phyloP scores from a whole-genome alignment of 2,113 vertebrate genomes.

The Scomber colias region DNA sequence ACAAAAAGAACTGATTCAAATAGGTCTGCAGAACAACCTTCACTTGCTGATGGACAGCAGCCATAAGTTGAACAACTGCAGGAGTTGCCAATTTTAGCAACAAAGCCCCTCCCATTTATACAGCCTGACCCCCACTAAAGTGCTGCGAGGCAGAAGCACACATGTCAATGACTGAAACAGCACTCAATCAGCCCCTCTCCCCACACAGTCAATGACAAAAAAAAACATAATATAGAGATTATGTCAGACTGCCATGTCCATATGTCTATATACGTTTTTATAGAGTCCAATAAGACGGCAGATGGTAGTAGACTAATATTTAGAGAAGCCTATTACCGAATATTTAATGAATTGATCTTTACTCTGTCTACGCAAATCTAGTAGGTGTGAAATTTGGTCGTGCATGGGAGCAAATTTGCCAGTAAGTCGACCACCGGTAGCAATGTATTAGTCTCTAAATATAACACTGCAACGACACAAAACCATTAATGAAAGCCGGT shows the following conservation, averaged over 20 bases:
- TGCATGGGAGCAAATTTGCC: too few relatives aligned
- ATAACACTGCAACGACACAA: neutral
- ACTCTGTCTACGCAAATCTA: too few relatives aligned
- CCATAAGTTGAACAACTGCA: conserved; percentile 69
- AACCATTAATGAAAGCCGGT: neutral
- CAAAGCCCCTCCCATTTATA: conserved; percentile 47
- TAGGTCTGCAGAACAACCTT: conserved; percentile 4
- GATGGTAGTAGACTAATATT: neutral
- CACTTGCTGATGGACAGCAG: conserved; percentile 65
- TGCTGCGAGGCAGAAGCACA: conserved; percentile 9
- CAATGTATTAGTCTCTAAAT: neutral
- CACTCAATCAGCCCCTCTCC: neutral
- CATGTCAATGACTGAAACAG: neutral
- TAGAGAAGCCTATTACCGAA: too few relatives aligned
- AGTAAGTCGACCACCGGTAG: neutral
- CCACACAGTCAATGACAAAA: neutral
- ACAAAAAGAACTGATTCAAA: neutral
- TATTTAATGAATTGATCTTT: too few relatives aligned
- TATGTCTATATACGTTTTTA: neutral
- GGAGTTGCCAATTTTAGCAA: conserved; percentile 72
- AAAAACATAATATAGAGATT: too few relatives aligned
- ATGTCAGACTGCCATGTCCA: too few relatives aligned
- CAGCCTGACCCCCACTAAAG: conserved; percentile 25
- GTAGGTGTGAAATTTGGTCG: too few relatives aligned
- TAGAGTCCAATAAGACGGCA: neutral